Evolutionary conservation across 2,888 invertebrate species (phyloP), one percentile per base, ranked within the genome.

Genomic region (Microplitis deprimator): DNA sequence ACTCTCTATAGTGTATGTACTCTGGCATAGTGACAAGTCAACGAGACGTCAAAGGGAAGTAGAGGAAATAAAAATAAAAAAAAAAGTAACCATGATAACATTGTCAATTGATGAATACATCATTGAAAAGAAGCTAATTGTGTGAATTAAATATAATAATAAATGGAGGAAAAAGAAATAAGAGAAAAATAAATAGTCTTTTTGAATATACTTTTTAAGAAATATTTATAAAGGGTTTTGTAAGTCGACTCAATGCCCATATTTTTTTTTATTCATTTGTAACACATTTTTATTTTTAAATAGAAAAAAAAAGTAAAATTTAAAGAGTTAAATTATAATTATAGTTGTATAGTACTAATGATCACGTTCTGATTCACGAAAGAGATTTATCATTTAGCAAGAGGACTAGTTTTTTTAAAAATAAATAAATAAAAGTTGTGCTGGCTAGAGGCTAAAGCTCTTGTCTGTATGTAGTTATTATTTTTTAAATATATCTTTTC

Each of bases 61-160:
- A 65, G 70, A 77, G 41, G 13, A 5, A 50, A 50, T 50, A 69
- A 67, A 75, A 73, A 78, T 3, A 4, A 29, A 29, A 29, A 29
- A 29, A 29, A 29, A 29, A 3, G 29, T 68, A 71, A 62, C 70
- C 29, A 60, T 59, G 74, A 77, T 80, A 73, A 77, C 75, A 77
- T 68, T 71, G 67, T 62, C 68, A 40, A 59, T 50, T 50, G 8
- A 50, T 50, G 40, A 41, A 68, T 73, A 68, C 74, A 77, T 74
- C 75, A 79, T 79, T 82, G 79, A 81, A 82, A 79, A 79, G 79
- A 69, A 74, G 79, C 80, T 82, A 81, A 82, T 81, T 81, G 81
- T 79, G 71, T 75, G 71, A 50, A 50, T 50, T 50, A 13, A 50
- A 29, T 68, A 74, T 61, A 20, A 65, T 60, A 62, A 50, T 5